These are phyloP conservation scores for Drosophila meridionalis DNA, from an alignment of 2,888 invertebrate genomes.

Conservation along the genomic window DNA sequence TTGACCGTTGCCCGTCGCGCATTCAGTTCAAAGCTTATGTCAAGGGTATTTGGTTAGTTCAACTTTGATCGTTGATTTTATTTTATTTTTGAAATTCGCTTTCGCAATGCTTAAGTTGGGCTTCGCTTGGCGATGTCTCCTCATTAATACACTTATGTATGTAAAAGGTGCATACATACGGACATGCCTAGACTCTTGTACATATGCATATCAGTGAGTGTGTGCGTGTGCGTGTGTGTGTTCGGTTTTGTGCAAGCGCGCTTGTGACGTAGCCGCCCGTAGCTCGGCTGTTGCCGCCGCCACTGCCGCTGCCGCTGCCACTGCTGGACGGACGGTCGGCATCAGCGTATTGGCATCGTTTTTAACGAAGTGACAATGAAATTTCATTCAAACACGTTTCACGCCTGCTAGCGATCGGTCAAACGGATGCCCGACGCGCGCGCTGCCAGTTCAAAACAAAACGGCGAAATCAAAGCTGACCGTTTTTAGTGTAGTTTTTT, in stretches of 20 bases:
- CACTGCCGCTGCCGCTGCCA: constrained; percentile 4
- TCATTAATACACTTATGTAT: constrained; percentile 69
- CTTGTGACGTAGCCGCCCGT: constrained; percentile 63
- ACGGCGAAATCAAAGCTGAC: constrained; percentile 38
- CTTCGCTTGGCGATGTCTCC: constrained; percentile 65
- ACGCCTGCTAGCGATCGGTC: constrained; percentile 67
- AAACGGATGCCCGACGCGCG: constrained; percentile 59
- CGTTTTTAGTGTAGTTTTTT: constrained; percentile 1
- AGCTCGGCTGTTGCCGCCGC: constrained; percentile 47
- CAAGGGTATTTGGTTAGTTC: constrained; percentile 53
- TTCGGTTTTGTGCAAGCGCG: constrained; percentile 57
- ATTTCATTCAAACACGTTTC: constrained; percentile 81
- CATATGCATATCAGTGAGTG: constrained; percentile 3
- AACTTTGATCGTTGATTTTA: constrained; percentile 36
- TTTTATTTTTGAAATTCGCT: constrained; percentile 72
- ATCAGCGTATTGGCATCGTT: constrained; percentile 46
- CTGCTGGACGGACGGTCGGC: constrained; percentile 27
- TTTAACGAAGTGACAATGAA: constrained; percentile 70
- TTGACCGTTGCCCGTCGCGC: constrained; percentile 11
- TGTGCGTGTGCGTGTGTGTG: constrained; percentile 19
- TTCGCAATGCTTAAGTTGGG: constrained; percentile 68
- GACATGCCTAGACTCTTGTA: constrained; percentile 11
- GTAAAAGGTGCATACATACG: constrained; percentile 27
- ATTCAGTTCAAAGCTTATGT: constrained; percentile 43
- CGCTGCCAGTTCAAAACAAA: constrained; percentile 38